Evolutionary conservation across 2,113 vertebrate species (phyloP), one percentile per base, ranked within the genome.

Genomic region (Salvelinus namaycush): DNA sequence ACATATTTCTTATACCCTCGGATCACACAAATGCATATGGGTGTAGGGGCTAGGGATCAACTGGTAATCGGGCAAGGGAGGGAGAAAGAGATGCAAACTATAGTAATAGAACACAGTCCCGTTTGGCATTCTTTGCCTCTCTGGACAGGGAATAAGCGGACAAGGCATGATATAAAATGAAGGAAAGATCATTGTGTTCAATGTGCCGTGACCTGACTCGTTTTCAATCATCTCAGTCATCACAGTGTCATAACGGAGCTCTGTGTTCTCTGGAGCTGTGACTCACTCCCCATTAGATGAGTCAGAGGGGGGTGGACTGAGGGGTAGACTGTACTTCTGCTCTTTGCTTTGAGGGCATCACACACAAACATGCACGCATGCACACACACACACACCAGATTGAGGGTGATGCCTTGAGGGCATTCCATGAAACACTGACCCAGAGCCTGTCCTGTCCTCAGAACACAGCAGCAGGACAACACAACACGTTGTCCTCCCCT

Each of bases 341-440:
- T 14, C 16, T 54, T 54, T 54, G 51, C 67, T 18, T 72, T 26
- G 26, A 72, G 24, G 48, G 3, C 18, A 44, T 51, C n/a, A n/a
- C 22, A 7, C 13, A 51, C 13, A 14, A 3, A 11, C 12, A 51
- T 14, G 13, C 49, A 51, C 34, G 6, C 34, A 34, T 7, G 1
- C 34, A 34, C 34, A 34, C 31, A 67, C 65, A 39, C 34, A 74
- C 68, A 76, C 76, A 81, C 34, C 67, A 64, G 80, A 83, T 73
- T 77, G 26, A 26, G 26, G 26, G 26, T 26, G 26, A 26, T 26
- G n/a, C 80, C 84, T 86, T 80, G 78, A 80, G 86, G 91, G 84
- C 86, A 90, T 90, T 90, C 85, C 81, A 83, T 59, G 72, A 87
- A 78, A 89, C 74, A 62, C 80, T 87, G 88, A 88, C 83, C 84